Evolutionary conservation across 2,888 invertebrate species (phyloP), one percentile per base, ranked within the genome.

Genomic region (Drosophila peninsularis): DNA sequence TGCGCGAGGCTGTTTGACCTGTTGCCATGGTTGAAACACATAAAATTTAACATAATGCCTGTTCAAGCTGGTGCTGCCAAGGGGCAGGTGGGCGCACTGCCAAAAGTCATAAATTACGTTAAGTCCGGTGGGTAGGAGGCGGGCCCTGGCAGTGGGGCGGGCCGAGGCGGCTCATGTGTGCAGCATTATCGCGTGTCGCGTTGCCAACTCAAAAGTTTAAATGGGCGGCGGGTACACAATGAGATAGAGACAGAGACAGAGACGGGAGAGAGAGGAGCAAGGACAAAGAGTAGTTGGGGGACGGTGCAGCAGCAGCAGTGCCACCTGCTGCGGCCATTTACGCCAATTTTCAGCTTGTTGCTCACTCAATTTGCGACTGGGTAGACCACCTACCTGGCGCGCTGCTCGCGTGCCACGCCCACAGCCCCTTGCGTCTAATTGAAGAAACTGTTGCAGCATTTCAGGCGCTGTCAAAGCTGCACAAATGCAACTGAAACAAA

Each of bases 41-140:
- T 85, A 61, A 76, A 85, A 71, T 72, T 79, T 62, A 82, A 74
- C 85, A 76, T 68, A 74, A 85, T 78, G 65, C 64, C 62, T 49
- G 55, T 17, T 10, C 49, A 36, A 44, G 49, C 30, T 61, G 27
- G 11, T n/a, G 44, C 17, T n/a, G 44, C 17, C 14, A n/a, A 37
- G 24, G 19, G 32, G n/a, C 7, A 36, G 17, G 34, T 21, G 24
- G 49, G 39, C 17, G 50, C 49, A 36, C 24, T 36, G 62, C 45
- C 62, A 58, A 78, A 71, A 81, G 75, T 65, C 71, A 74, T 78
- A 74, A 81, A 78, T 78, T 74, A 81, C 52, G 47, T 71, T 66
- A 67, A 69, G 66, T 62, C 78, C 27, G 44, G 44, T 13, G 37
- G 39, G 64, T 24, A 14, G 6, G 14, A 37, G 14, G 7, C 1